Evolutionary conservation across 1,140 invertebrate genomes (phyloP).

Genomic region (Hestina assimilis): DNA sequence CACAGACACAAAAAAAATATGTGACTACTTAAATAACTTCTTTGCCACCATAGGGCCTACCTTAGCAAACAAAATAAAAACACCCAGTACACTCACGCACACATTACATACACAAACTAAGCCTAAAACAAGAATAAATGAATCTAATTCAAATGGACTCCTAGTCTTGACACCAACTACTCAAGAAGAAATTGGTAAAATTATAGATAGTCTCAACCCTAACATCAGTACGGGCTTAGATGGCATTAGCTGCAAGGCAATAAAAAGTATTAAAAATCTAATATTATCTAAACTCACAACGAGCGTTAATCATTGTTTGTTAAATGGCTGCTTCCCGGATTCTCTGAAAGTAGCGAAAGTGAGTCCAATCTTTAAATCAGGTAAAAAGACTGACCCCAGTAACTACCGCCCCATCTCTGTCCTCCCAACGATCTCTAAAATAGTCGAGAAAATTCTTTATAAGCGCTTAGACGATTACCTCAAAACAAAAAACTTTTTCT

Average conservation of each 20-base stretch:
- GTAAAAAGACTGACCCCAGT: not conserved
- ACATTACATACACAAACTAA: no score
- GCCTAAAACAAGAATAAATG: no score
- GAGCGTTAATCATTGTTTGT: not conserved
- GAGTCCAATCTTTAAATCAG: not conserved
- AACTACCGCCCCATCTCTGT: conserved; percentile 4
- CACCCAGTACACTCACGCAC: no score
- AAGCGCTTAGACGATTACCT: not conserved
- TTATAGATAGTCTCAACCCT: not conserved
- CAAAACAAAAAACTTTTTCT: not conserved
- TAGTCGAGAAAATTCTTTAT: not conserved
- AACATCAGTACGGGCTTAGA: not conserved
- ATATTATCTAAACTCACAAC: not conserved
- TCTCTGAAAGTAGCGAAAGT: conserved; percentile 7
- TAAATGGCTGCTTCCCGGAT: not conserved
- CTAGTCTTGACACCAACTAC: not conserved
- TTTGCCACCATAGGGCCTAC: no score
- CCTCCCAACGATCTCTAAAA: not conserved
- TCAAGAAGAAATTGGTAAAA: not conserved
- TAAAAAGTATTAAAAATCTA: not conserved
- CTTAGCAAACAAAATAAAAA: no score
- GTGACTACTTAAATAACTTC: no score
- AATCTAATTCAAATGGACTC: no score
- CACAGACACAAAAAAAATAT: no score
- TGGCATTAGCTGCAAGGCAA: not conserved